Evolutionary conservation across 2,888 invertebrate species (phyloP).

Genomic region (Pyralis farinalis): DNA sequence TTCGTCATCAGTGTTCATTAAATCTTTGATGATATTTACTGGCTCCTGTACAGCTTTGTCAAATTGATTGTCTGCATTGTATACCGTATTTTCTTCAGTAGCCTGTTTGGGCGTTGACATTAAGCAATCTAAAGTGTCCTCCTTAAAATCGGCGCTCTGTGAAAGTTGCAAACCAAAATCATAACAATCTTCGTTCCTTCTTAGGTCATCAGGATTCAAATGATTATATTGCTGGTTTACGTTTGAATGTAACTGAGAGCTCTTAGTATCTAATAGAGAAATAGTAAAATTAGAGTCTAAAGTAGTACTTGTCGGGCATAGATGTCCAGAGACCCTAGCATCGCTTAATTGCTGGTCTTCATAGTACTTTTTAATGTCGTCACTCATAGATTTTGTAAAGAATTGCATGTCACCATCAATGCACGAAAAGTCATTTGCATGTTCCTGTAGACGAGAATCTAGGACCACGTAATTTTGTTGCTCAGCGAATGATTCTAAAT

Average conservation of each 20-base stretch:
- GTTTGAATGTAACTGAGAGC: conserved; percentile 50
- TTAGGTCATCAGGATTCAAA: conserved; percentile 56
- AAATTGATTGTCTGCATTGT: conserved; percentile 37
- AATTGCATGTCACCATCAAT: conserved; percentile 75
- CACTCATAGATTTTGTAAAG: conserved; percentile 72
- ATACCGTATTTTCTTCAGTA: conserved; percentile 42
- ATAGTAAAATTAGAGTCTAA: conserved; percentile 65
- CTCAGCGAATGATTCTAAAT: conserved; percentile 62
- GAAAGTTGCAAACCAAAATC: conserved; percentile 64
- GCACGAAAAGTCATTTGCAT: conserved; percentile 62
- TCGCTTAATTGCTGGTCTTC: conserved; percentile 64
- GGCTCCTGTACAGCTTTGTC: conserved; percentile 53
- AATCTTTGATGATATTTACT: conserved; percentile 68
- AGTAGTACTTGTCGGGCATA: conserved; percentile 60
- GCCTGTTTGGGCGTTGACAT: conserved; percentile 60
- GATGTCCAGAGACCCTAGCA: conserved; percentile 57
- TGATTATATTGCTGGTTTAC: conserved; percentile 54
- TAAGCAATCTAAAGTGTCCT: conserved; percentile 62
- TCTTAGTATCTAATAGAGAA: conserved; percentile 61
- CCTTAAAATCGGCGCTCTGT: conserved; percentile 60
- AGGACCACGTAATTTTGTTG: conserved; percentile 68
- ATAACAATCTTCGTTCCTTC: conserved; percentile 63
- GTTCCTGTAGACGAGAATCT: conserved; percentile 54
- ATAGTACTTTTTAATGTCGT: conserved; percentile 73
- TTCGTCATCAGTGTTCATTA: conserved; percentile 64